phyloP scores from a whole-genome alignment of 2,888 invertebrate genomes.

The Chaetogeoica ovagalla region DNA sequence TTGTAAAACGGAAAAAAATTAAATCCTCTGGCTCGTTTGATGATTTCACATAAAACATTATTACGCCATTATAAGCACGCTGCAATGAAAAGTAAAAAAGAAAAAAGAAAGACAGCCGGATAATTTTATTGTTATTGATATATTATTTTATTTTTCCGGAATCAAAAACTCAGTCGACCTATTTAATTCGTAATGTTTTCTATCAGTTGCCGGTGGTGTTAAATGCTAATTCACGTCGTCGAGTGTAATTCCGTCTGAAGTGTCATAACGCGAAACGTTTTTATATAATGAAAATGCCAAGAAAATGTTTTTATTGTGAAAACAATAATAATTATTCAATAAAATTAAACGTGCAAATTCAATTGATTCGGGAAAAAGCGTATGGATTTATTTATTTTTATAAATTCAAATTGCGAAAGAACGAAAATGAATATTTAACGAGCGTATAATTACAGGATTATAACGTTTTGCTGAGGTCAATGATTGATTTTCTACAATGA shows the following conservation, averaged over 20 bases:
- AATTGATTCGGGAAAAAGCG: no score
- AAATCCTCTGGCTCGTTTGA: conserved; percentile 34
- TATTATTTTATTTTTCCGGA: not conserved
- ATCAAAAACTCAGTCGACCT: not conserved
- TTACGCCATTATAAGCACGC: not conserved
- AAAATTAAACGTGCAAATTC: no score
- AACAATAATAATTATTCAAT: no score
- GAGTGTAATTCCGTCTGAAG: not conserved
- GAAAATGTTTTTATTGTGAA: no score
- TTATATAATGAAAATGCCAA: not conserved
- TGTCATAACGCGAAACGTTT: not conserved
- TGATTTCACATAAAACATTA: not conserved
- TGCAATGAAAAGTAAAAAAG: not conserved
- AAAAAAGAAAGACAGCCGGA: not conserved
- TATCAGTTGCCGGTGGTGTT: not conserved
- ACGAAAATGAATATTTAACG: no score
- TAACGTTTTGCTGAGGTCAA: no score
- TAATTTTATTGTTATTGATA: conserved; percentile 1
- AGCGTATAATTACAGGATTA: no score
- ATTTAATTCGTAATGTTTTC: not conserved
- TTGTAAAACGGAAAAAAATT: conserved; percentile 11
- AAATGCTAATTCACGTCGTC: not conserved
- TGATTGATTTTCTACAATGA: no score
- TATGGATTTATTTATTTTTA: no score
- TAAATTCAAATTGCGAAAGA: no score